Percentiles rank a stretch among this genome's conserved stretches.
phyloP scores from a whole-genome alignment of 2,797 vertebrate genomes.

The Stomatorhinus walkeri region DNA sequence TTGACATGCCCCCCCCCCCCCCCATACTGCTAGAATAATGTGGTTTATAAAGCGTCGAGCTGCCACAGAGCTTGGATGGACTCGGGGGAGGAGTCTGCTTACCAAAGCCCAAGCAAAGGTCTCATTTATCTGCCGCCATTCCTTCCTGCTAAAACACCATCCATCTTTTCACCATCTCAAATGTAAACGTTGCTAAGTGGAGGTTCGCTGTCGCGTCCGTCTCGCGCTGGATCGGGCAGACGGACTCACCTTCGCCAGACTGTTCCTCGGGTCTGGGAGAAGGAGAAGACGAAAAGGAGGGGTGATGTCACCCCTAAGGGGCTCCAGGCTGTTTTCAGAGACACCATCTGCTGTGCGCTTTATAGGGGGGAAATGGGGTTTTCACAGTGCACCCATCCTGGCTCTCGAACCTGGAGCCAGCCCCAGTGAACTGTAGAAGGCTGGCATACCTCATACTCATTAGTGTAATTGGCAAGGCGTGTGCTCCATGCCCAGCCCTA shows the following conservation, averaged over 20 bases:
- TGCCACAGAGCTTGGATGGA: not conserved
- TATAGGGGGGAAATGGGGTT: not conserved
- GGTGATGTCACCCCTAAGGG: not conserved
- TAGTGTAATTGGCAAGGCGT: not conserved
- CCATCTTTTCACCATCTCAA: not conserved
- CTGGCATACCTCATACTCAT: not conserved
- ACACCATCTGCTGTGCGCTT: slow-evolving; percentile 10
- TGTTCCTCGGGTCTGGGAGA: not conserved
- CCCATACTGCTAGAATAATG: not conserved
- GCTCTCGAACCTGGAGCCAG: not conserved
- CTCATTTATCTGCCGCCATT: not conserved
- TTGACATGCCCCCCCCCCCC: not conserved
- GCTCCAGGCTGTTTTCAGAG: not conserved
- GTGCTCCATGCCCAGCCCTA: not conserved
- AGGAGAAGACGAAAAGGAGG: not conserved
- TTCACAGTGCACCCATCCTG: slow-evolving; percentile 4
- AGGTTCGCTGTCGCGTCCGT: slow-evolving; percentile 25
- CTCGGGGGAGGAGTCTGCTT: not conserved
- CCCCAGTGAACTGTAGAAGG: not conserved
- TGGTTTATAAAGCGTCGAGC: not conserved
- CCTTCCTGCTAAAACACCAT: not conserved
- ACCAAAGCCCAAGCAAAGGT: not conserved
- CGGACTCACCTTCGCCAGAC: not conserved
- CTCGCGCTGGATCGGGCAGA: not conserved
- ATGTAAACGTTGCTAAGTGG: slow-evolving; percentile 10